Percentiles rank a stretch among this genome's conserved stretches.
phyloP scores from a whole-genome alignment of 2,797 vertebrate genomes.

The Schizopygopsis malacanthus region DNA sequence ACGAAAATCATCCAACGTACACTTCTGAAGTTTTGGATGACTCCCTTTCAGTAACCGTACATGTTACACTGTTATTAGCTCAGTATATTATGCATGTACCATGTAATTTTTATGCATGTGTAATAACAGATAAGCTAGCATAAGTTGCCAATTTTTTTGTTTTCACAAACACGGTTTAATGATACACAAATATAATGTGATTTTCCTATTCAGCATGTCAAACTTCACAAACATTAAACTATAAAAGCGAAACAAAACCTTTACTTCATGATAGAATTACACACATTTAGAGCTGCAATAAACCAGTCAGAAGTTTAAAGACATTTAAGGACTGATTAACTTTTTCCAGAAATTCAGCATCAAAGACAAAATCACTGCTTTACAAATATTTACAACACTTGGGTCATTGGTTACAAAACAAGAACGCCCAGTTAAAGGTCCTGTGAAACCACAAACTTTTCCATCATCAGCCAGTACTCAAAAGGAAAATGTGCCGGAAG shows the following conservation, averaged over 20 bases:
- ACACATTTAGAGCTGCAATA: not conserved
- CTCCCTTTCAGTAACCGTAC: not conserved
- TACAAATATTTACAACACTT: conserved; percentile 7
- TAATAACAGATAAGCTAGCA: not conserved
- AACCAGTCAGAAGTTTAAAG: not conserved
- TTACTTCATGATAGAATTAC: too few species aligned
- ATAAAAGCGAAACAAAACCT: not conserved
- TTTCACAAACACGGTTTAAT: not conserved
- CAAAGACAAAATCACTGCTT: not conserved
- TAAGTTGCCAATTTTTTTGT: not conserved
- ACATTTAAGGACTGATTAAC: not conserved
- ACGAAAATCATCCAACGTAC: not conserved
- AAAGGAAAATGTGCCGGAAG: not conserved
- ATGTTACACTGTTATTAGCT: not conserved
- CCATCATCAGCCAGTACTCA: not conserved
- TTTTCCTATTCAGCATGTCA: not conserved
- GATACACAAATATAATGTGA: not conserved
- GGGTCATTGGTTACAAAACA: not conserved
- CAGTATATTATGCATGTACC: not conserved
- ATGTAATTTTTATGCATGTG: not conserved
- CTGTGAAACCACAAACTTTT: not conserved
- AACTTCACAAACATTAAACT: not conserved
- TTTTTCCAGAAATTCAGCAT: not conserved
- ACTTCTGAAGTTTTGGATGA: not conserved
- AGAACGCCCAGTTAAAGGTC: not conserved